Conservation (phyloP, 2,113 vertebrate species). For the Gopherus evgoodei region DNA sequence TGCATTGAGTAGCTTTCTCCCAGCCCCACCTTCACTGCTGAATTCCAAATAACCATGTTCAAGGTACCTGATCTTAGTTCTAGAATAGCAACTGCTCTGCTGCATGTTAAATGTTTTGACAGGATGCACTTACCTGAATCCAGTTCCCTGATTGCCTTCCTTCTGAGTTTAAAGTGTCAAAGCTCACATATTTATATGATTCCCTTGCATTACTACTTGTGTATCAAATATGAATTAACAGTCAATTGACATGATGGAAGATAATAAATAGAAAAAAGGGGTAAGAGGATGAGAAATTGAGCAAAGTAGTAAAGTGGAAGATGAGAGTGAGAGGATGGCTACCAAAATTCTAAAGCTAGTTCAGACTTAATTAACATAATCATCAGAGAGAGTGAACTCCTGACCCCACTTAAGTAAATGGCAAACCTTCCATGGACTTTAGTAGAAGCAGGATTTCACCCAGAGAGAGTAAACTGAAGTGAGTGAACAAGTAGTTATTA, state of each 20-base stretch:
- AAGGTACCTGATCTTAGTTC: background rate
- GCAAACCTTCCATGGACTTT: background rate
- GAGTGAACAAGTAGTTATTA: background rate
- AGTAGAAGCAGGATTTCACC: fast-evolving
- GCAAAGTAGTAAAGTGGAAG: background rate
- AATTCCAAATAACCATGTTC: background rate
- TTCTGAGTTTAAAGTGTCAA: background rate
- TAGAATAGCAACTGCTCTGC: background rate
- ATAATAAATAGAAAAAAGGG: background rate
- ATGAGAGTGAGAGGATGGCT: background rate
- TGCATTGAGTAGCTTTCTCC: background rate
- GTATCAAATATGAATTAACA: fast-evolving
- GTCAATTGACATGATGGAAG: fast-evolving
- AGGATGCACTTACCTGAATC: fast-evolving
- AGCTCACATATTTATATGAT: background rate
- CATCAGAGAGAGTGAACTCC: background rate
- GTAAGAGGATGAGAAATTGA: background rate
- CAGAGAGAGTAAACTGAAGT: background rate
- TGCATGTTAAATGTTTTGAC: background rate
- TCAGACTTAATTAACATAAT: background rate
- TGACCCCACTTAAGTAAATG: background rate
- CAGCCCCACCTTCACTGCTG: background rate
- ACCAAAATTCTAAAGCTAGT: background rate
- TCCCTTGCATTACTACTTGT: background rate
- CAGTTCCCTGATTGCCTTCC: background rate